Evolutionary conservation across 2,888 invertebrate species (phyloP).

Genomic region (Hydrotaea diabolus): DNA sequence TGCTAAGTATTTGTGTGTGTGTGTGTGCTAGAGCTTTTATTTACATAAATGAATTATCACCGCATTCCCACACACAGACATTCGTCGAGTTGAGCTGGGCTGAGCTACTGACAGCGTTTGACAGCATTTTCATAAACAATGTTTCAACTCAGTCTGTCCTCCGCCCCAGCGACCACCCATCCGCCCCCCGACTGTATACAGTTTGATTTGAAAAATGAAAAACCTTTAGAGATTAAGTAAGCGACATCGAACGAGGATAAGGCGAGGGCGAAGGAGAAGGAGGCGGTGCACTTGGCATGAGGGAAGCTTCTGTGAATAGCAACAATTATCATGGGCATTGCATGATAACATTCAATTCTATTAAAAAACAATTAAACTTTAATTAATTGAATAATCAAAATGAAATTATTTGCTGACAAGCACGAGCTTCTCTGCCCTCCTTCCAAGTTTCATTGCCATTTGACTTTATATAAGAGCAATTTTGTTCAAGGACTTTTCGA

Average conservation of each 20-base stretch:
- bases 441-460: neutral
- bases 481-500: neutral
- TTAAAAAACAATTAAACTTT: slow-evolving; percentile 77
- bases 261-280: neutral
- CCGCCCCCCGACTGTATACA: neutral
- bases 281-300: neutral
- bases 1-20: no score
- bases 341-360: slow-evolving; percentile 63
- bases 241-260: neutral
- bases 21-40: neutral
- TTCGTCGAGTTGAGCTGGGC: neutral
- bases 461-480: neutral
- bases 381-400: slow-evolving; percentile 72
- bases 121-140: slow-evolving; percentile 26
- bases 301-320: neutral
- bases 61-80: slow-evolving; percentile 11
- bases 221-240: slow-evolving; percentile 26
- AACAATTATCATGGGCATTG: slow-evolving; percentile 32
- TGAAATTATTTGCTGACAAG: slow-evolving; percentile 36
- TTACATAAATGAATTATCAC: slow-evolving; percentile 17
- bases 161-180: no score
- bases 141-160: slow-evolving; percentile 9
- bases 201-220: slow-evolving; percentile 18
- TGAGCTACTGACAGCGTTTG: slow-evolving; percentile 12
- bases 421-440: neutral